These are phyloP conservation scores for Parascotia fuliginaria DNA, from an alignment of 2,888 invertebrate species.

Conservation along the genomic window DNA sequence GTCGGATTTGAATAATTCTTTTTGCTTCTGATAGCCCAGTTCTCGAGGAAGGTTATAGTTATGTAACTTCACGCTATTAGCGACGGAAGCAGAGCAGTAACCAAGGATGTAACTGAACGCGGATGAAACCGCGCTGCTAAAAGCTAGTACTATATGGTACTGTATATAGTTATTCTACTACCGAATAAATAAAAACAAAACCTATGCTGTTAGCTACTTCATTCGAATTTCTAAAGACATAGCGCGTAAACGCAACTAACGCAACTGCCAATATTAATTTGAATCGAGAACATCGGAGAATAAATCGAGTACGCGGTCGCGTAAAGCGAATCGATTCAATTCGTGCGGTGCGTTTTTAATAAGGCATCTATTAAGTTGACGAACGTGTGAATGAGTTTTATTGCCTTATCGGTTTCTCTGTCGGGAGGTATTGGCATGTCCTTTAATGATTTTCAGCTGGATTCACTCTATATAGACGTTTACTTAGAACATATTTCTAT, in stretches of 20 bases:
- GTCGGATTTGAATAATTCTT: too few relatives aligned
- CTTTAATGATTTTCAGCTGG: constrained; percentile 72
- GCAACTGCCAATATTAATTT: constrained; percentile 70
- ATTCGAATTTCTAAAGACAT: constrained; percentile 50
- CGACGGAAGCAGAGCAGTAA: too few relatives aligned
- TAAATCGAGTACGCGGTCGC: constrained; percentile 55
- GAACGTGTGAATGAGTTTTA: constrained; percentile 84
- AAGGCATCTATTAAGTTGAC: constrained; percentile 80
- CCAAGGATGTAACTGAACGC: too few relatives aligned
- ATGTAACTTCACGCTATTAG: too few relatives aligned
- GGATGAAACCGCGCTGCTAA: too few relatives aligned
- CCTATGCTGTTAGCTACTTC: not conserved
- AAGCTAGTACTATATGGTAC: too few relatives aligned
- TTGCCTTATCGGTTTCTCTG: constrained; percentile 74
- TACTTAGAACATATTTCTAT: constrained; percentile 21
- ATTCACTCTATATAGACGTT: constrained; percentile 22
- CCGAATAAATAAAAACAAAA: not conserved
- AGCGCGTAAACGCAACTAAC: constrained; percentile 65
- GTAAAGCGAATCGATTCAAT: constrained; percentile 66
- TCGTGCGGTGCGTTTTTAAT: constrained; percentile 75
- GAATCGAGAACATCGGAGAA: constrained; percentile 61
- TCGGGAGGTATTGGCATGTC: constrained; percentile 73
- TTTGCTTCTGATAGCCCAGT: too few relatives aligned
- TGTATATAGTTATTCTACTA: too few relatives aligned
- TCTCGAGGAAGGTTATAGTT: too few relatives aligned